phyloP scores from a whole-genome alignment of 2,888 invertebrate species.

The Tetropium fuscum region DNA sequence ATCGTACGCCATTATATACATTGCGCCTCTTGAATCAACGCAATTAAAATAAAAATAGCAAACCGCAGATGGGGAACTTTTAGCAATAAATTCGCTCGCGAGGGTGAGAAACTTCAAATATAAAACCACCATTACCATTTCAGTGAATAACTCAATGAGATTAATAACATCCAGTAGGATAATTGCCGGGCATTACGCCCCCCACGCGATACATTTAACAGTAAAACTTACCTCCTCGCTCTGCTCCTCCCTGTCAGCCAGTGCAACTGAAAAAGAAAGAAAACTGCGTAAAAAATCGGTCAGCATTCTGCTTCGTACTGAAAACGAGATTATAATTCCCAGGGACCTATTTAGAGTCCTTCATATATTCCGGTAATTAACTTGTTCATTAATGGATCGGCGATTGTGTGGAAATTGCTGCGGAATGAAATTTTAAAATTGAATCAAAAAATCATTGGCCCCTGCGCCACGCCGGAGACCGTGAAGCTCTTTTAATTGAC shows the following conservation, averaged over 20 bases:
- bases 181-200: constrained; percentile 1
- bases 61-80: constrained; percentile 23
- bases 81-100: constrained; percentile 8
- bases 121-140: constrained; percentile 17
- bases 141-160: constrained; percentile 17
- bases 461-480: no score
- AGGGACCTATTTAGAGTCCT: constrained; percentile 25
- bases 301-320: background rate
- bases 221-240: constrained; percentile 31
- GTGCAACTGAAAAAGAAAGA: constrained; percentile 32
- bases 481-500: background rate
- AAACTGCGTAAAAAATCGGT: constrained; percentile 19
- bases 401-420: constrained; percentile 27
- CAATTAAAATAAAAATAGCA: constrained; percentile 19
- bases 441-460: constrained; percentile 20
- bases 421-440: constrained; percentile 30
- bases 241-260: constrained; percentile 26
- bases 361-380: constrained; percentile 29
- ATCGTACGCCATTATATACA: background rate
- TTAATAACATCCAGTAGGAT: constrained; percentile 8
- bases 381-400: constrained; percentile 32
- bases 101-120: constrained; percentile 5
- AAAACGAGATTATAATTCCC: constrained; percentile 21
- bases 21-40: background rate
- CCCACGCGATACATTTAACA: background rate